Conservation (phyloP, 2,797 vertebrate species). For the Gymnopithys bicolor region DNA sequence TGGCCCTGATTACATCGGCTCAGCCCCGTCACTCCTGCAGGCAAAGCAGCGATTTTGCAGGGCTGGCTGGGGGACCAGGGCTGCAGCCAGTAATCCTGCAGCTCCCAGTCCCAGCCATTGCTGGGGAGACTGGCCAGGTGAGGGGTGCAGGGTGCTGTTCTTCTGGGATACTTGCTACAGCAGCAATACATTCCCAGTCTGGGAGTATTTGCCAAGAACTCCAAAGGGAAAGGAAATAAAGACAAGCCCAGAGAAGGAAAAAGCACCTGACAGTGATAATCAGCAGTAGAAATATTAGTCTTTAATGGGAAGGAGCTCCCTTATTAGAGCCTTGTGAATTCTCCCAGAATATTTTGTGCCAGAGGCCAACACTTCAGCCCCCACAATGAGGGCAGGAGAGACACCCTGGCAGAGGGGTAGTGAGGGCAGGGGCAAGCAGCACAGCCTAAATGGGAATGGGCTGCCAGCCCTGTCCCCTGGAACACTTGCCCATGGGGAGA, state of each 20-base stretch:
- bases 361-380: neutral
- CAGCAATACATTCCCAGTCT: neutral
- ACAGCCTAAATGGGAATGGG: neutral
- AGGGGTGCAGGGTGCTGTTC: neutral
- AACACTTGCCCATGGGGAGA: neutral
- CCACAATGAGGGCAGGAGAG: neutral
- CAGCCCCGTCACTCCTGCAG: neutral
- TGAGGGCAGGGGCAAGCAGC: neutral
- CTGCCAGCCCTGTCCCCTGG: neutral
- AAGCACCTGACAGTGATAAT: neutral
- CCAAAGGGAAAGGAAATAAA: neutral
- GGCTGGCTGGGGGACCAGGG: neutral
- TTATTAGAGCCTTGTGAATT: neutral
- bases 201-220: neutral
- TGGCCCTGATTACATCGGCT: neutral
- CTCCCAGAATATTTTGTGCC: neutral
- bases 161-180: neutral
- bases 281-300: neutral
- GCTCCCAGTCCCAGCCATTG: accelerated
- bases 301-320: neutral
- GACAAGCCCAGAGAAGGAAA: neutral
- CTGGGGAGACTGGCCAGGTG: neutral
- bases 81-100: neutral
- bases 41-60: neutral
- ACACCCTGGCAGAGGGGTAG: neutral